Evolutionary conservation across 2,888 invertebrate species (phyloP).

Genomic region (Pterostichus madidus): DNA sequence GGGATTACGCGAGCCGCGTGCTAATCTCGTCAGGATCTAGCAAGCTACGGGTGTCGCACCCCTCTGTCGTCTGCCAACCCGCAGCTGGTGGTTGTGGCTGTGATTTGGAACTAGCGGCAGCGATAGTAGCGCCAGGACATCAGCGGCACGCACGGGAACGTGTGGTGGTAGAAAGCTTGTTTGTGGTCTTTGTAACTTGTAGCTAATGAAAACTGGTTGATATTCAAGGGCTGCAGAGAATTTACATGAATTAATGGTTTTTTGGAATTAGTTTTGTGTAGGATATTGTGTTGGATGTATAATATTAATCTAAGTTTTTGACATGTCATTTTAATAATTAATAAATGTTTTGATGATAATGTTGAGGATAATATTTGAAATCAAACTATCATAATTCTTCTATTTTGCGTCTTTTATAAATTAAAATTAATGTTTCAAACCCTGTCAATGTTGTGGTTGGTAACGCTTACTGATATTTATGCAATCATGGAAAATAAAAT

Average conservation of each 20-base stretch:
- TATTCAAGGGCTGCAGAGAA: not conserved
- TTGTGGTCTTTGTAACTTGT: not conserved
- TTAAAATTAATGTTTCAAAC: too few species aligned
- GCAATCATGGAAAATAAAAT: too few species aligned
- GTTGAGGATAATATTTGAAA: too few species aligned
- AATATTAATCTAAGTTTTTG: too few species aligned
- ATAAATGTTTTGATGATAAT: not conserved
- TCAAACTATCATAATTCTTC: too few species aligned
- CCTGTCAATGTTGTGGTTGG: too few species aligned
- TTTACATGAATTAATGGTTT: conserved; percentile 11
- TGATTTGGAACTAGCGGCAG: conserved; percentile 10
- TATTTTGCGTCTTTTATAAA: too few species aligned
- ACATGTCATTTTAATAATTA: not conserved
- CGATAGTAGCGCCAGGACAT: not conserved
- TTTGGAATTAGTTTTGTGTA: not conserved
- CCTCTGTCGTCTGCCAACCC: not conserved
- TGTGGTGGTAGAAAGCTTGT: conserved; percentile 6
- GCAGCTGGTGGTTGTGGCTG: not conserved
- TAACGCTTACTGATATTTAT: too few species aligned
- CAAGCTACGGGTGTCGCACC: conserved; percentile 50
- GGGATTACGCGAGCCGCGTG: conserved; percentile 61
- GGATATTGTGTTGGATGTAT: not conserved
- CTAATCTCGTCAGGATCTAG: conserved; percentile 64
- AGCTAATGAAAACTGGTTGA: conserved; percentile 12
- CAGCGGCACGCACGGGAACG: not conserved